Conservation (phyloP, 2,888 invertebrate species). For the Parochlus steinenii region DNA sequence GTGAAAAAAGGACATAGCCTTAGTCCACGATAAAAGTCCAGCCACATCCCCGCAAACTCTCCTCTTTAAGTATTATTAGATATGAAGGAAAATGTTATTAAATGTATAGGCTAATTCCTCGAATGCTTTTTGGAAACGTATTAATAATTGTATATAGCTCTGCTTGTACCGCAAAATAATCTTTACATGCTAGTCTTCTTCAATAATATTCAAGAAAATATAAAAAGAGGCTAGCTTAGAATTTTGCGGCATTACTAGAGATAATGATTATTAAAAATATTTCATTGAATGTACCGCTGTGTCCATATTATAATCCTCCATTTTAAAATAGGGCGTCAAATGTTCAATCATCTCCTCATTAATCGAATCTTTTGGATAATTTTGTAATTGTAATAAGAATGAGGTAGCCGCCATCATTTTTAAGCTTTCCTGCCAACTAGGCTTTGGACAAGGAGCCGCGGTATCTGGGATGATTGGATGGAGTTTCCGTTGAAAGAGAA, state of each 20-base stretch:
- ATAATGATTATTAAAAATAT: too few relatives aligned
- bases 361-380: constrained; percentile 90
- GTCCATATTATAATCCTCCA: constrained; percentile 96
- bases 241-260: too few relatives aligned
- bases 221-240: too few relatives aligned
- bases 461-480: constrained; percentile 71
- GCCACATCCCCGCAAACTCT: constrained; percentile 94
- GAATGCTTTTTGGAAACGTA: too few relatives aligned
- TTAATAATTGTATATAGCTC: too few relatives aligned
- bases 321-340: constrained; percentile 76
- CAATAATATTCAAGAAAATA: too few relatives aligned
- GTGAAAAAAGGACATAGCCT: constrained; percentile 90
- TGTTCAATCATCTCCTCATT: constrained; percentile 96
- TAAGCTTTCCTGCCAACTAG: constrained; percentile 90
- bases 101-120: too few relatives aligned
- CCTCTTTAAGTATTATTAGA: too few relatives aligned
- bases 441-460: constrained; percentile 66
- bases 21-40: constrained; percentile 88
- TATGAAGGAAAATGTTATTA: too few relatives aligned
- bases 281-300: constrained; percentile 60
- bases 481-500: constrained; percentile 78
- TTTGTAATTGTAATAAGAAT: constrained; percentile 78
- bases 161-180: too few relatives aligned
- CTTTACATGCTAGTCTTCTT: too few relatives aligned
- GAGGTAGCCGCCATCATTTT: constrained; percentile 97